Percentiles rank a stretch among this genome's conserved stretches.
Conservation (phyloP, 2,888 invertebrate species). For the Drosophila helvetica region DNA sequence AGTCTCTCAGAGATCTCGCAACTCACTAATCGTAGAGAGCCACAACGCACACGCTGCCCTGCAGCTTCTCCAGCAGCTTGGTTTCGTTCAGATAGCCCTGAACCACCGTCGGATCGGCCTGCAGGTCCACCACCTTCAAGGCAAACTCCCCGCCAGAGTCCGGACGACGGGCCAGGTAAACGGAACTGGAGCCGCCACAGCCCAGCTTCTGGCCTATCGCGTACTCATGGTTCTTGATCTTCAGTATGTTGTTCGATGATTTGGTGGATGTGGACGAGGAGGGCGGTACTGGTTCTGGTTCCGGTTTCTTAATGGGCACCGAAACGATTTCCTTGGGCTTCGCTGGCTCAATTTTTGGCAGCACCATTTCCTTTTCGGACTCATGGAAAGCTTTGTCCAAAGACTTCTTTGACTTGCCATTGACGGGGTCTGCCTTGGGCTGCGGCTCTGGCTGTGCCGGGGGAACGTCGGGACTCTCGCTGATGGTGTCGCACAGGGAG, state of each 20-base stretch:
- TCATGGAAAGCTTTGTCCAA: slow-evolving; percentile 65
- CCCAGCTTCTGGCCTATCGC: slow-evolving; percentile 90
- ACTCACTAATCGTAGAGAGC: slow-evolving; percentile 94
- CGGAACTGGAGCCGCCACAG: slow-evolving; percentile 95
- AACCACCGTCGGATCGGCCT: slow-evolving; percentile 88
- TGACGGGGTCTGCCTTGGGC: slow-evolving; percentile 21
- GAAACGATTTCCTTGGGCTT: slow-evolving; percentile 18
- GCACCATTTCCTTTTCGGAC: slow-evolving; percentile 23
- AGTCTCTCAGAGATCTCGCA: not conserved
- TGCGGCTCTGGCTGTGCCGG: slow-evolving; percentile 5
- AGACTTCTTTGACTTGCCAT: slow-evolving; percentile 72
- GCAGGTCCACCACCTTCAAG: slow-evolving; percentile 89
- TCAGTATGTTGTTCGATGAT: slow-evolving; percentile 83
- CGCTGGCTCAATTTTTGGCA: not conserved
- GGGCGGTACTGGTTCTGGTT: slow-evolving; percentile 4
- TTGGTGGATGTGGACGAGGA: slow-evolving; percentile 20
- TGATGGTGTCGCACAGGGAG: slow-evolving; percentile 81
- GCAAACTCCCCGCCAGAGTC: slow-evolving; percentile 80
- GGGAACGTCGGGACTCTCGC: slow-evolving; percentile 71
- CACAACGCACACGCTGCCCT: slow-evolving; percentile 92
- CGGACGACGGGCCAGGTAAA: slow-evolving; percentile 84
- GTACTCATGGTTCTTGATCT: slow-evolving; percentile 90
- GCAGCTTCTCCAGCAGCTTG: slow-evolving; percentile 90
- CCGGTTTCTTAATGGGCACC: not conserved
- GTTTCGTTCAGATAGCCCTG: slow-evolving; percentile 96